Base-by-base conservation (phyloP, 2,888 invertebrate genomes). In the Agriotes lineatus region DNA sequence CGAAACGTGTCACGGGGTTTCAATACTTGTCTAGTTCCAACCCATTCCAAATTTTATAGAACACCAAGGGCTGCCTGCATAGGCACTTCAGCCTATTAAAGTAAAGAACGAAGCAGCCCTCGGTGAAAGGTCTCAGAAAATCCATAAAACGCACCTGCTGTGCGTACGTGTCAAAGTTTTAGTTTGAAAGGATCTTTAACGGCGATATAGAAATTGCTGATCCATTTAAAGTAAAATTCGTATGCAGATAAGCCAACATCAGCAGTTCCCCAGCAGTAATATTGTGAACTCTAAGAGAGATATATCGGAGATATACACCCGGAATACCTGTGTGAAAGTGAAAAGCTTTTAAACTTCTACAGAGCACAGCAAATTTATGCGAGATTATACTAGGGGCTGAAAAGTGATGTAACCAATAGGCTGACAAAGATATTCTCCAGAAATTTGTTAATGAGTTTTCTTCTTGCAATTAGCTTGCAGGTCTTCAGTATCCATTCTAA, bases 101-200 rank as follows among this genome's bases (percentile, higher is more conserved):
- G 14, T 18, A 45, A 52, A 18, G 12, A 52, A 30, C 33, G 33
- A 30, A 52, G 33, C 52, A 52, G 18, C 35, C 30, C 18, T 33
- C 18, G 52, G 33, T 52, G 33, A 52, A 52, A 52, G 52, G 52
- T 9, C 16, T 18, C 10, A 14, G 63, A 56, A 62, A 63, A 63
- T 63, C 63, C 33, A 63, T 63, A 63, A 56, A 63, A 56, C 56
- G 45, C 63, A 63, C 63, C 63, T 63, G 63, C 54, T 45, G 19
- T 20, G 63, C 63, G 63, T 63, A 45, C 63, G 63, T 63, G 63
- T 63, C 44, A 42, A 59, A 63, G 63, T 63, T 63, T 56, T 63
- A 63, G 44, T 42, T 54, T 54, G 33, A 63, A 63, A 63, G 22
- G 63, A 19, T 54, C 56, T 63, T 58, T 58, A 58, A 58, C 37